phyloP scores from a whole-genome alignment of 1,140 invertebrate species.

The Apocrypta bakeri region DNA sequence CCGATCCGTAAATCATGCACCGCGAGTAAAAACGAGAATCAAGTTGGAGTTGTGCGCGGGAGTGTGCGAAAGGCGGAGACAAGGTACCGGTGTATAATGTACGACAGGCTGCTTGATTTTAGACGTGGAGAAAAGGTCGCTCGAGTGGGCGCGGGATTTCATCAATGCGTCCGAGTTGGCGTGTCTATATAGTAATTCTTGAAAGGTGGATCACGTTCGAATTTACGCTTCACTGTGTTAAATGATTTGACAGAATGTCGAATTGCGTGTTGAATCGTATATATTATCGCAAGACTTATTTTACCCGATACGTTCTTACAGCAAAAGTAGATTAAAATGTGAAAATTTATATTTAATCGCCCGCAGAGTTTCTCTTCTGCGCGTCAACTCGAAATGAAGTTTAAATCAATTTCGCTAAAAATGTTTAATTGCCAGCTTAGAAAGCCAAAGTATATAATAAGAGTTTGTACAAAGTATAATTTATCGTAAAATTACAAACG shows the following conservation, averaged over 20 bases:
- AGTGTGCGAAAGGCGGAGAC: constrained; percentile 1
- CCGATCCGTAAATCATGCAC: constrained; percentile 29
- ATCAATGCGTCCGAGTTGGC: not conserved
- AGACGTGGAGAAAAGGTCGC: not conserved
- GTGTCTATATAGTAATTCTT: not conserved
- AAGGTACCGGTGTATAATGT: not conserved
- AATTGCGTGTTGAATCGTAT: too few relatives aligned
- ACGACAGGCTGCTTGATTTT: too few relatives aligned
- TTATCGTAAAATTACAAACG: not conserved
- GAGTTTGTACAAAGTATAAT: not conserved
- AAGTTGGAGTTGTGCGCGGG: not conserved
- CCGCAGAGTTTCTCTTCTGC: too few relatives aligned
- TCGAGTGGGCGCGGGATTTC: not conserved
- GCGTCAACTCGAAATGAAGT: too few relatives aligned
- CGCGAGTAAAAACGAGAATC: not conserved
- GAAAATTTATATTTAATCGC: too few relatives aligned
- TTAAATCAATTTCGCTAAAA: too few relatives aligned
- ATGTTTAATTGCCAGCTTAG: not conserved
- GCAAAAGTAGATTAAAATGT: too few relatives aligned
- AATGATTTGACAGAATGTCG: too few relatives aligned
- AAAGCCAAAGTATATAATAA: not conserved
- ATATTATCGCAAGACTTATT: too few relatives aligned
- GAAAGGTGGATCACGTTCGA: not conserved
- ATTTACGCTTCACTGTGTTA: too few relatives aligned
- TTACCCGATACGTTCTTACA: too few relatives aligned